Evolutionary conservation across 2,113 vertebrate species (phyloP).

Genomic region (Chelonoidis abingdonii): DNA sequence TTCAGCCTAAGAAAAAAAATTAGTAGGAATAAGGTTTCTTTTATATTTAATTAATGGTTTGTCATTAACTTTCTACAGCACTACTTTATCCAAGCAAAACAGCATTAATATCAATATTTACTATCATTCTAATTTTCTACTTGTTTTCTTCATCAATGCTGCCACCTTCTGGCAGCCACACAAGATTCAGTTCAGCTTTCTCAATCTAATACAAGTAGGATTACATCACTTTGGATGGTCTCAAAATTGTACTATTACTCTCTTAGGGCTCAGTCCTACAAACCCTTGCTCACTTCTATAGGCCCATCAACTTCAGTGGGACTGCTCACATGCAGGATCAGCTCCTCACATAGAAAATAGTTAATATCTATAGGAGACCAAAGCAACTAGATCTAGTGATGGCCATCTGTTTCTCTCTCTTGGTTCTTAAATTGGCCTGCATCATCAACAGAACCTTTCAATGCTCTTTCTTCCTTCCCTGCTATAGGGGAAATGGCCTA

Average conservation of each 20-base stretch:
- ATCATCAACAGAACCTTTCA: rapidly evolving
- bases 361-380: not conserved
- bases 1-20: constrained; percentile 13
- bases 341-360: not conserved
- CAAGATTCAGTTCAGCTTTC: not conserved
- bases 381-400: rapidly evolving
- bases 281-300: rapidly evolving
- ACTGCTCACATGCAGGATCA: not conserved
- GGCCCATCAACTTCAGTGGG: not conserved
- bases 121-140: not conserved
- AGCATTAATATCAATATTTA: not conserved
- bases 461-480: not conserved
- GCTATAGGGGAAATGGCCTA: not conserved
- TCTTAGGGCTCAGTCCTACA: not conserved
- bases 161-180: constrained; percentile 79
- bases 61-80: constrained; percentile 35
- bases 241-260: rapidly evolving
- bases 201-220: not conserved
- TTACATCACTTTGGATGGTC: not conserved
- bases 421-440: not conserved
- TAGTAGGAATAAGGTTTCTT: constrained; percentile 22
- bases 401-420: not conserved
- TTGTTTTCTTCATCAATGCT: constrained; percentile 80
- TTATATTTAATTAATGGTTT: constrained; percentile 38
- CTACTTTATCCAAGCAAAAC: constrained; percentile 52